phyloP scores from a whole-genome alignment of 2,113 vertebrate species.

The Hydrolagus affinis region DNA sequence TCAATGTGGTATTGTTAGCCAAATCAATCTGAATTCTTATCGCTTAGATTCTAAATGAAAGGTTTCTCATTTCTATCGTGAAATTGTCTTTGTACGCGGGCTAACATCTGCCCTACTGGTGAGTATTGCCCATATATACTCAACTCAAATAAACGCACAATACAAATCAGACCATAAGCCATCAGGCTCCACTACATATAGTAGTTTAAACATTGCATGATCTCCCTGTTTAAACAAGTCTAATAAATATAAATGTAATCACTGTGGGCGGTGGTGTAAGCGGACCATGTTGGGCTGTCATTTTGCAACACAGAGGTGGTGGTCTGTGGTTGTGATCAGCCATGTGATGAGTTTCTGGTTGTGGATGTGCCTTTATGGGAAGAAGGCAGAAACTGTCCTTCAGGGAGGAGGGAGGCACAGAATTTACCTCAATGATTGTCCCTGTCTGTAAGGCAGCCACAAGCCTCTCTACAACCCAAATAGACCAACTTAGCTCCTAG shows the following conservation, averaged over 20 bases:
- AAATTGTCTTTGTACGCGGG: not conserved
- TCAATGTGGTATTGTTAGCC: not conserved
- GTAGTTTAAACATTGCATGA: not conserved
- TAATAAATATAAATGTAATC: not conserved
- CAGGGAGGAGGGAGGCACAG: not conserved
- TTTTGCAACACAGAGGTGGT: not conserved
- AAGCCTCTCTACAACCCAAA: not conserved
- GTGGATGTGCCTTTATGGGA: not conserved
- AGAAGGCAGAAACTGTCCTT: not conserved
- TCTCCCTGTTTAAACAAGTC: no score
- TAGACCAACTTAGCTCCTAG: not conserved
- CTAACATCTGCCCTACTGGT: no score
- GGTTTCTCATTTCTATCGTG: not conserved
- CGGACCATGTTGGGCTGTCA: not conserved
- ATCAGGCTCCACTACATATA: not conserved
- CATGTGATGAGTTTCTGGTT: not conserved
- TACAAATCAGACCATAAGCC: constrained; percentile 21
- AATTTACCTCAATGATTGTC: not conserved
- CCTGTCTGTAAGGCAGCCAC: not conserved
- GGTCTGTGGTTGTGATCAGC: not conserved
- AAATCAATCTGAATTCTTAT: not conserved
- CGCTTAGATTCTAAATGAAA: not conserved
- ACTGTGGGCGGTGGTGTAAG: not conserved
- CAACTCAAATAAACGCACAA: constrained; percentile 19
- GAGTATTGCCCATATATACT: no score